Percentiles rank a stretch among this genome's conserved stretches.
These are phyloP conservation scores for Zygaena filipendulae DNA, from an alignment of 2,888 invertebrate species.

Conservation along the genomic window DNA sequence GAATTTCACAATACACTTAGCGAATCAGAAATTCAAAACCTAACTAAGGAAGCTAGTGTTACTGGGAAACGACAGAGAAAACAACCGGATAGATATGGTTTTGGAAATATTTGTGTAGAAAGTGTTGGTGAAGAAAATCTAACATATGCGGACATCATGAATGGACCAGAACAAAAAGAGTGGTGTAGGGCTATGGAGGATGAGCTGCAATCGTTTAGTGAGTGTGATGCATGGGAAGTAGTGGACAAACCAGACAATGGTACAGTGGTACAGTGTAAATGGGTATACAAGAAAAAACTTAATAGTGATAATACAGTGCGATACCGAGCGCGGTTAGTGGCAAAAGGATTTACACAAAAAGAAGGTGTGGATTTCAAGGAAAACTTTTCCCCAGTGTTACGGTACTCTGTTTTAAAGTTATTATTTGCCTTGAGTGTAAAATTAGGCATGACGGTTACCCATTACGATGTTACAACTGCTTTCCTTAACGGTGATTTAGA, in stretches of 20 bases:
- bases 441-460: conserved; percentile 2
- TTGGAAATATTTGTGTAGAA: conserved; percentile 6
- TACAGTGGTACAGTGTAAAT: conserved; percentile 15
- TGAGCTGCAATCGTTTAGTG: conserved; percentile 16
- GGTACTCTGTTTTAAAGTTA: conserved; percentile 11
- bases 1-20: conserved; percentile 6
- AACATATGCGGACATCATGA: conserved; percentile 4
- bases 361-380: conserved; percentile 11
- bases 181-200: conserved; percentile 14
- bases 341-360: conserved; percentile 14
- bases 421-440: conserved; percentile 12
- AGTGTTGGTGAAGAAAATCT: neutral
- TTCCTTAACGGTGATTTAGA: conserved; percentile 14
- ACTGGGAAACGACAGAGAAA: conserved; percentile 2
- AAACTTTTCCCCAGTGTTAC: conserved; percentile 13
- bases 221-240: conserved; percentile 18
- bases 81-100: conserved; percentile 7
- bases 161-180: conserved; percentile 13
- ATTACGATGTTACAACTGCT: conserved; percentile 9
- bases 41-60: neutral
- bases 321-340: conserved; percentile 12
- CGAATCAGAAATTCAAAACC: neutral
- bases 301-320: conserved; percentile 9
- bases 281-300: conserved; percentile 16
- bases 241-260: conserved; percentile 10